These are phyloP conservation scores for Rhabdomys pumilio DNA, from an alignment of 2,797 vertebrate genomes.

Conservation along the genomic window DNA sequence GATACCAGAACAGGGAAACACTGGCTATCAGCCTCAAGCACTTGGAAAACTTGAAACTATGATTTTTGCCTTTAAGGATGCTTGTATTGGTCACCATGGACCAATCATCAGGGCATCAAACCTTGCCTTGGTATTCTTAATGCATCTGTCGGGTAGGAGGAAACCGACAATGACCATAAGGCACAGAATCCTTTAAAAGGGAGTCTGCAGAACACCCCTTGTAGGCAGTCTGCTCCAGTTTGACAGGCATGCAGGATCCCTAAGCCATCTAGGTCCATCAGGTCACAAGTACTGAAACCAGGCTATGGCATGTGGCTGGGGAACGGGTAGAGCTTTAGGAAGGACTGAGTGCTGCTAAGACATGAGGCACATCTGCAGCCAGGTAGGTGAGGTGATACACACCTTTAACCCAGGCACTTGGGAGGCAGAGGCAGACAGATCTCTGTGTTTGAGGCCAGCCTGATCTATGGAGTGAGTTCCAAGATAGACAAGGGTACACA, in stretches of 20 bases:
- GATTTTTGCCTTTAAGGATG: neutral
- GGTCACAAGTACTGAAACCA: neutral
- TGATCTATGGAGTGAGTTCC: neutral
- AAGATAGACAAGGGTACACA: neutral
- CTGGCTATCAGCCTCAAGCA: neutral
- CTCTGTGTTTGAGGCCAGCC: neutral
- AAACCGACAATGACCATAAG: neutral
- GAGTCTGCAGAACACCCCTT: neutral
- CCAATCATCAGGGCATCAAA: neutral
- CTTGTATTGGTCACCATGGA: neutral
- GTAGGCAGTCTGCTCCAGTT: neutral
- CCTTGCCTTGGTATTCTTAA: neutral
- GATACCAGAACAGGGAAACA: neutral
- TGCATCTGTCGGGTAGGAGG: neutral
- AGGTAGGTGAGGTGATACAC: fast-evolving
- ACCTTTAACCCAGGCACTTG: neutral
- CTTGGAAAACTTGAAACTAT: neutral
- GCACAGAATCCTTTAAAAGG: neutral
- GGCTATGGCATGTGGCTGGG: neutral
- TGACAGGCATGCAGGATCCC: neutral
- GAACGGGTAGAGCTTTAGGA: neutral
- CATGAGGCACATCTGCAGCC: neutral
- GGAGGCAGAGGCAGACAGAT: neutral
- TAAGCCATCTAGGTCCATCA: neutral
- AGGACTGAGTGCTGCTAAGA: neutral